A percentile compares a stretch with the other conserved stretches of the same genome.
These are phyloP conservation scores for Eriosoma lanigerum DNA, from an alignment of 1,140 invertebrate genomes.

Conservation along the genomic window DNA sequence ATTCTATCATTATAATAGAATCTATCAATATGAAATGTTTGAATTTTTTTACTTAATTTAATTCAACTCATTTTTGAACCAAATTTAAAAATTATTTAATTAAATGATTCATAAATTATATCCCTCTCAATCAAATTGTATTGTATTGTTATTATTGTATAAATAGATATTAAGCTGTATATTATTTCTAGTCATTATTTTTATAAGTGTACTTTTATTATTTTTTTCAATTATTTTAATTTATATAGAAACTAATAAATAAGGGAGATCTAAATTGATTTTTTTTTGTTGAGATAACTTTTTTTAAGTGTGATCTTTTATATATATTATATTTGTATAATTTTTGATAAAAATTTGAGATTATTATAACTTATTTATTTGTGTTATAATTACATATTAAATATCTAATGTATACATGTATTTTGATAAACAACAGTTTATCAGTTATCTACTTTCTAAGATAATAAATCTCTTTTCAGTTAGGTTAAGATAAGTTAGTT, in stretches of 20 bases:
- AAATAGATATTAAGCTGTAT: not conserved
- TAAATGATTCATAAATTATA: too few species aligned
- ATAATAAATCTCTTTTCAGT: not conserved
- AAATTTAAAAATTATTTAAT: too few species aligned
- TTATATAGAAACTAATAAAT: not conserved
- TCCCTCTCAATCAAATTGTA: too few species aligned
- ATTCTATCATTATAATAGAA: too few species aligned
- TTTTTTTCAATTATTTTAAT: not conserved
- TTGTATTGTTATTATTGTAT: not conserved
- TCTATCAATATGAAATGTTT: too few species aligned
- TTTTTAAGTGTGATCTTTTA: not conserved
- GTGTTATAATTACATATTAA: not conserved
- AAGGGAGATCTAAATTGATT: not conserved
- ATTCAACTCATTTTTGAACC: too few species aligned
- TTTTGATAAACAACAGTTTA: not conserved
- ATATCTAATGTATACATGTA: not conserved
- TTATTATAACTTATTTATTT: not conserved
- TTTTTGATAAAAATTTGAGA: not conserved
- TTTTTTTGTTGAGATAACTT: not conserved
- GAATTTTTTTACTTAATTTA: too few species aligned
- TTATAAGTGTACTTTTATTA: not conserved
- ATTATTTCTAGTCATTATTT: conserved; percentile 19
- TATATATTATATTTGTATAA: too few species aligned
- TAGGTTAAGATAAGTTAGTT: not conserved
- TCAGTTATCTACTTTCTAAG: not conserved